These are phyloP conservation scores for Ciconia maguari DNA, from an alignment of 2,113 vertebrate genomes.

Conservation along the genomic window DNA sequence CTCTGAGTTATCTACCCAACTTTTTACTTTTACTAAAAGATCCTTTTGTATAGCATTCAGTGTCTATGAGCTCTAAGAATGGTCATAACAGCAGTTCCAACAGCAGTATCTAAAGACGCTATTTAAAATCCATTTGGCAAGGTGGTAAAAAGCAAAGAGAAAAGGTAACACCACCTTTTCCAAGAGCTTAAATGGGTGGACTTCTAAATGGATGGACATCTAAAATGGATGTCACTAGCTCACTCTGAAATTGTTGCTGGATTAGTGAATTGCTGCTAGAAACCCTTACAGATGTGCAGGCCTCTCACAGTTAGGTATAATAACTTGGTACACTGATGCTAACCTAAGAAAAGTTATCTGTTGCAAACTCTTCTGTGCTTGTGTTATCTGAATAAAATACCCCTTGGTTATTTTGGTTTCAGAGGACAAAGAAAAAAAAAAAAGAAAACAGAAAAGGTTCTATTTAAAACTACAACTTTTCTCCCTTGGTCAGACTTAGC, in stretches of 20 bases:
- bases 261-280: neutral
- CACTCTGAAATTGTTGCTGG: neutral
- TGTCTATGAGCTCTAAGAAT: neutral
- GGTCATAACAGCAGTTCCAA: neutral
- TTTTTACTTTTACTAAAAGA: neutral
- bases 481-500: neutral
- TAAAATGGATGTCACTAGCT: neutral
- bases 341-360: neutral
- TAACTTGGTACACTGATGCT: neutral
- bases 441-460: neutral
- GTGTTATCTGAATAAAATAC: neutral
- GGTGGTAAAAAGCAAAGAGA: neutral
- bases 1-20: neutral
- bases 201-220: neutral
- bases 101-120: neutral
- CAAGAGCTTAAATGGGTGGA: neutral
- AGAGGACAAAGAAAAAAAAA: neutral
- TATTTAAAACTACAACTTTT: neutral
- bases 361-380: neutral
- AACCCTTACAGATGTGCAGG: neutral
- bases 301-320: neutral
- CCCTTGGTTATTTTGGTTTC: neutral
- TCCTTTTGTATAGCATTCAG: neutral
- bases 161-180: neutral
- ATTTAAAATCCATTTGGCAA: neutral